These are phyloP conservation scores for Stichopus horrens DNA, from an alignment of 53 echinoderm and acorn worm genomes.

Conservation along the genomic window DNA sequence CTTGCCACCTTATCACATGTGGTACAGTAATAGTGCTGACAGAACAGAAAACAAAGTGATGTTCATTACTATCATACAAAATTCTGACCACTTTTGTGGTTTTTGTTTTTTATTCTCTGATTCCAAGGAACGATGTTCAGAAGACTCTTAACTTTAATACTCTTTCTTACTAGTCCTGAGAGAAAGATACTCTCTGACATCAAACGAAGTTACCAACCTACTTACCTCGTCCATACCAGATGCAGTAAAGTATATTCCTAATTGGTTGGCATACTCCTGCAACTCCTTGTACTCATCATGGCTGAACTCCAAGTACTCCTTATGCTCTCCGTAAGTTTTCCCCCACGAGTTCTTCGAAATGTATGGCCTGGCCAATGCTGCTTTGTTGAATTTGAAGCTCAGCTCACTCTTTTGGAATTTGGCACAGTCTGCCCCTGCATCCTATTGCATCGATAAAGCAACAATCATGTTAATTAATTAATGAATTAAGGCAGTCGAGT, in stretches of 20 bases:
- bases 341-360: conserved; percentile 87
- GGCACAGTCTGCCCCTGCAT: conserved; percentile 97
- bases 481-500: too few relatives aligned
- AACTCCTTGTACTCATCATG: conserved; percentile 86
- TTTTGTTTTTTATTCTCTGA: too few relatives aligned
- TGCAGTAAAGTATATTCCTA: conserved; percentile 92
- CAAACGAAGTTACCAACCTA: neutral
- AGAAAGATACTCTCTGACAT: too few relatives aligned
- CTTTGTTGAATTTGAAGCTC: conserved; percentile 92
- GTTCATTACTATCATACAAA: too few relatives aligned
- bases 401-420: conserved; percentile 99
- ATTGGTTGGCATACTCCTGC: conserved; percentile 84
- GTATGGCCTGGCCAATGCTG: conserved; percentile 89
- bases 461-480: too few relatives aligned
- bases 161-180: too few relatives aligned
- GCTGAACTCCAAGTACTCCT: conserved; percentile 89
- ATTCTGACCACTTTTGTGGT: too few relatives aligned
- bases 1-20: too few relatives aligned
- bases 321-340: conserved; percentile 95
- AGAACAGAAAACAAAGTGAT: too few relatives aligned
- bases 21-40: too few relatives aligned
- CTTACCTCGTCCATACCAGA: conserved; percentile 99
- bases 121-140: too few relatives aligned
- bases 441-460: conserved; percentile 44
- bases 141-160: too few relatives aligned